A percentile compares a stretch with the other conserved stretches of the same genome.
Conservation (phyloP, 2,797 vertebrate genomes). For the Clarias platycephalus region DNA sequence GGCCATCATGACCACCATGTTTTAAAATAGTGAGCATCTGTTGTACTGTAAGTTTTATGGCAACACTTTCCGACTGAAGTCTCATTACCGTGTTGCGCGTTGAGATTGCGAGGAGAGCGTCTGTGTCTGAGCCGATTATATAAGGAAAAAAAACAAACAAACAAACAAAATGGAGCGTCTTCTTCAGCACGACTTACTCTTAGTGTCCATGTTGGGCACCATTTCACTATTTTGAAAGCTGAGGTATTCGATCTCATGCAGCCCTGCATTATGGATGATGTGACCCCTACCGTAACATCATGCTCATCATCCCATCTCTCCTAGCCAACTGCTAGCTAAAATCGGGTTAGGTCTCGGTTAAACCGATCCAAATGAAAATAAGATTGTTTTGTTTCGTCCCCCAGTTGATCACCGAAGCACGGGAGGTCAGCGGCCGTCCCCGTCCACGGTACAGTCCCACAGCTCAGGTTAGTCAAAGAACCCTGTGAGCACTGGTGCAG, state of each 20-base stretch:
- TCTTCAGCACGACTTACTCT: background rate
- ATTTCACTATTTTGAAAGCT: background rate
- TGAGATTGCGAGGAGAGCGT: too few species aligned
- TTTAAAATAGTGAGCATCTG: too few species aligned
- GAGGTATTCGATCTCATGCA: constrained; percentile 4
- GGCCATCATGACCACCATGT: background rate
- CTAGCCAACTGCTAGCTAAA: background rate
- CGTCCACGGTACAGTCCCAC: background rate
- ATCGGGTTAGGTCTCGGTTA: background rate
- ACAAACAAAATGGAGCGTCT: background rate
- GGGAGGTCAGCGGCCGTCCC: background rate
- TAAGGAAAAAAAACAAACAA: background rate
- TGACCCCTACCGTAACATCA: background rate
- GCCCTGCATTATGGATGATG: constrained; percentile 17
- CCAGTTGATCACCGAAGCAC: background rate
- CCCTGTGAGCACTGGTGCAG: background rate
- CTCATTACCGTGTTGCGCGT: background rate
- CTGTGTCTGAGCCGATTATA: background rate
- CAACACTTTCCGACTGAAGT: background rate
- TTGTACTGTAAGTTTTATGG: background rate
- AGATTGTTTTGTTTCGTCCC: background rate
- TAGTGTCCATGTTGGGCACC: background rate
- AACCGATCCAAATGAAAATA: background rate
- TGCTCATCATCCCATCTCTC: constrained; percentile 3
- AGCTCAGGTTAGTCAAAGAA: constrained; percentile 6